Evolutionary conservation across 2,113 vertebrate genomes (phyloP), one percentile per base, ranked within the genome.

Genomic region (Gymnarchus niloticus): DNA sequence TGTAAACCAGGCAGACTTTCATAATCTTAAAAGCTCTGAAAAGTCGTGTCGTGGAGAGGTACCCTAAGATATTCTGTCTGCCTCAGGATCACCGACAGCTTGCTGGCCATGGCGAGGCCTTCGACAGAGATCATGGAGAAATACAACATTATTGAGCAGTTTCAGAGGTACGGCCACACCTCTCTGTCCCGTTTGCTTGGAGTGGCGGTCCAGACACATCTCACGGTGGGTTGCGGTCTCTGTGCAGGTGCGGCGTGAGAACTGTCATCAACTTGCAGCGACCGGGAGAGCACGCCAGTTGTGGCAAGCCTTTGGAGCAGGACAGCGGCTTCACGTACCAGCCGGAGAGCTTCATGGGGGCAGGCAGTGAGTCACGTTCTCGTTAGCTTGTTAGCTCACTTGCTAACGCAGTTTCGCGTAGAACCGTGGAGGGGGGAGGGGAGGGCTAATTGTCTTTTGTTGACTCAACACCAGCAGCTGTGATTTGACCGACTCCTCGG

Each of bases 211-310:
- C 28, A 28, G 5, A 1, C 51, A 23, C 8, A 51, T n/a, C 80
- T 2, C 5, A 76, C n/a, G n/a, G 49, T n/a, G 52, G 25, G 37
- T 54, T 25, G 81, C 56, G 2, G 56, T 69, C 52, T 51, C 44
- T 90, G 81, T 88, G 88, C 93, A 99, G 97, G 91, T 95, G 93
- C 82, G 95, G 94, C 84, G 94, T 99, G 94, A 98, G 96, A 94
- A 98, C 97, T 0, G 56, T 99, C 81, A 99, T 99, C 91, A 99
- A 99, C 94, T 95, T 99, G 78, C 98, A 99, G 93, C 95, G 97
- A 73, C 97, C 97, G 2, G 97, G 97, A 83, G 98, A 99, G 92
- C 98, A 99, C 0, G 97, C 97, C 12, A 99, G 97, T 95, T 99
- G 98, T 86, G 98, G 98, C 87, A 96, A 94, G 88, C 92, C 97